Evolutionary conservation across 2,113 vertebrate genomes (phyloP).

Genomic region (Conger conger): DNA sequence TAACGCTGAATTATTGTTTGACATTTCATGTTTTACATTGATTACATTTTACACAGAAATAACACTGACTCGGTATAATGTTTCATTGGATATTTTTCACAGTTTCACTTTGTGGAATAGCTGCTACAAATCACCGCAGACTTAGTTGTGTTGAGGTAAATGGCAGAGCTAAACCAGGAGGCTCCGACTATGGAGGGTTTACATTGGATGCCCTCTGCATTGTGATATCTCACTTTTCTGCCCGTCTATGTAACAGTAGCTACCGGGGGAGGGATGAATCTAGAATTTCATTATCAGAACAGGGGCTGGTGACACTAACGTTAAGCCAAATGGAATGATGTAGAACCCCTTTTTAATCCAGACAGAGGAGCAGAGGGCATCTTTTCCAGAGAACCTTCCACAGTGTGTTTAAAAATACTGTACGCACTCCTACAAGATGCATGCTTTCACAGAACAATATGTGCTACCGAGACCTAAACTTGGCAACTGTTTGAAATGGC

Average conservation of each 20-base stretch:
- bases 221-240: slow-evolving; percentile 55
- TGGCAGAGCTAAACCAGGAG: slow-evolving; percentile 29
- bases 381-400: background rate
- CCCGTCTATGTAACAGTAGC: background rate
- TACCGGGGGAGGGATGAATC: background rate
- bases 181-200: slow-evolving; percentile 42
- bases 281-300: background rate
- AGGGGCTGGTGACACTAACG: background rate
- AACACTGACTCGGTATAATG: no score
- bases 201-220: slow-evolving; percentile 69
- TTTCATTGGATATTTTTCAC: background rate
- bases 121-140: background rate
- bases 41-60: no score
- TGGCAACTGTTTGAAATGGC: background rate
- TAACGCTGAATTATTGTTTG: background rate
- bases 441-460: slow-evolving; percentile 1
- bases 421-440: background rate
- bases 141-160: slow-evolving; percentile 30
- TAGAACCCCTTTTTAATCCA: background rate
- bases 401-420: background rate
- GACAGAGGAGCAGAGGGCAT: background rate
- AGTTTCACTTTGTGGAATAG: no score
- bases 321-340: background rate
- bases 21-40: slow-evolving; percentile 6
- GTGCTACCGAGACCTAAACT: background rate